Evolutionary conservation across 2,888 invertebrate species (phyloP).

Genomic region (Ichneumoninae sp.): DNA sequence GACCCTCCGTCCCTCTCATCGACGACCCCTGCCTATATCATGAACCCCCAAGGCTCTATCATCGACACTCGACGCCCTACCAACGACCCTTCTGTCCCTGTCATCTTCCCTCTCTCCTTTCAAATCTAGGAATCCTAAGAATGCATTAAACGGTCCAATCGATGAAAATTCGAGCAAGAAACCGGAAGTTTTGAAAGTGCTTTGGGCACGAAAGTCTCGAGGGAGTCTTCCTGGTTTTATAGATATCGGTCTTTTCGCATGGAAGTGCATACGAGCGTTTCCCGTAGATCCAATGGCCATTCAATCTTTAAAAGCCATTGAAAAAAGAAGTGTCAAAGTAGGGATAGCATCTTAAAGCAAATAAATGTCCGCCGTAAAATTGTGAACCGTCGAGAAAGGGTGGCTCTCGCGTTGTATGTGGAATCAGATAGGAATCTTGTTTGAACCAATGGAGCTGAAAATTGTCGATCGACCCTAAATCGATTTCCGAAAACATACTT

Average conservation of each 20-base stretch:
- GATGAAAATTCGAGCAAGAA: neutral
- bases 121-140: neutral
- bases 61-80: neutral
- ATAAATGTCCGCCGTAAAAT: neutral
- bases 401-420: neutral
- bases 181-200: neutral
- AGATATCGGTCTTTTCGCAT: neutral
- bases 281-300: neutral
- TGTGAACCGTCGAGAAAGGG: too few species aligned
- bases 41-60: neutral
- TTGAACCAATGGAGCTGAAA: neutral
- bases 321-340: neutral
- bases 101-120: neutral
- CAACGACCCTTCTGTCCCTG: neutral
- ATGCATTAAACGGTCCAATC: neutral
- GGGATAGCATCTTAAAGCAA: neutral
- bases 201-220: neutral
- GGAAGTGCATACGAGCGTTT: neutral
- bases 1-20: neutral
- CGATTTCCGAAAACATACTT: neutral
- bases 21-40: neutral
- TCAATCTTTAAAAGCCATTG: neutral
- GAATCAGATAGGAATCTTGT: neutral
- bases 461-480: neutral
- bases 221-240: neutral